Evolutionary conservation across 1,140 invertebrate genomes (phyloP).

Genomic region (Drosophila aff.): DNA sequence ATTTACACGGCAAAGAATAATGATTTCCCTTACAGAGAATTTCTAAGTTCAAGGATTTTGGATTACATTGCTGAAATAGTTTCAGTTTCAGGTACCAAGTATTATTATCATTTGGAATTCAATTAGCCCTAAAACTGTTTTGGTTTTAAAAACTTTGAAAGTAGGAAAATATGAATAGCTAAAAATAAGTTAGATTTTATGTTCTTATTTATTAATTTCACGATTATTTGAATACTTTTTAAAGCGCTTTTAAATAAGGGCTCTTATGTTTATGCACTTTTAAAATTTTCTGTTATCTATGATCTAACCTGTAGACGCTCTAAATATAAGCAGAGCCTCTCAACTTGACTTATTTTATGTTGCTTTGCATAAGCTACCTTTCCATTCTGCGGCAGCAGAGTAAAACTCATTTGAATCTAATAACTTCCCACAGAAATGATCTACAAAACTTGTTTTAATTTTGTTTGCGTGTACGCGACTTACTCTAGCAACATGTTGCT

Average conservation of each 20-base stretch:
- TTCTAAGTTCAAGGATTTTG: neutral
- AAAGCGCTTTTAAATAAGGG: too few species aligned
- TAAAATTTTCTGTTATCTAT: too few species aligned
- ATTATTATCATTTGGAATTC: too few species aligned
- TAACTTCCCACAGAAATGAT: conserved; percentile 20
- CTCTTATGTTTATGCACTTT: neutral
- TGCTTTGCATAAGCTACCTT: conserved; percentile 4
- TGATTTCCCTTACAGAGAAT: neutral
- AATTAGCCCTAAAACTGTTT: too few species aligned
- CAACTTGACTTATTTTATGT: neutral
- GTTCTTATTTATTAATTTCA: too few species aligned
- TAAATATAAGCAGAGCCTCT: neutral
- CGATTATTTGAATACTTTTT: neutral
- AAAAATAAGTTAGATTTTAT: neutral
- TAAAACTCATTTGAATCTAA: conserved; percentile 7
- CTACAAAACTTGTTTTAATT: conserved; percentile 18
- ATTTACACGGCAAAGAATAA: conserved; percentile 1
- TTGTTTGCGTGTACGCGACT: conserved; percentile 12
- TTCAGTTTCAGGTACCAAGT: neutral
- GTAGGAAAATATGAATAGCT: too few species aligned
- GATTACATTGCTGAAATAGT: neutral
- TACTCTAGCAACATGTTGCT: conserved; percentile 35
- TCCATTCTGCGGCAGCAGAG: conserved; percentile 4
- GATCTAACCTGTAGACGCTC: neutral
- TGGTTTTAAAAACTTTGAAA: neutral